Conservation (phyloP, 1,140 invertebrate genomes). For the Micrasema longulum region DNA sequence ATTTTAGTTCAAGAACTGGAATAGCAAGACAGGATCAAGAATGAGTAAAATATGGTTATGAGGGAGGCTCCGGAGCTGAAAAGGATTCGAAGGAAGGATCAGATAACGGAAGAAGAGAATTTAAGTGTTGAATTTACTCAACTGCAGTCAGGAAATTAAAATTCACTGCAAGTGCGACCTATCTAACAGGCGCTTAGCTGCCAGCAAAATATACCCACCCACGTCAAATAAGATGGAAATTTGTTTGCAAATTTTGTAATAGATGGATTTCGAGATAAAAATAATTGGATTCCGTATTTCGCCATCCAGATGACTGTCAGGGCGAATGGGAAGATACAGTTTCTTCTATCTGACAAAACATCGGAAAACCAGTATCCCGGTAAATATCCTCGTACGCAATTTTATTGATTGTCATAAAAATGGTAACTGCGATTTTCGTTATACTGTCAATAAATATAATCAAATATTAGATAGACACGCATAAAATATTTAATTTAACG, state of each 20-base stretch:
- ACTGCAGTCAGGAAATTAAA: conserved; percentile 55
- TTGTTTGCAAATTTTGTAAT: background rate
- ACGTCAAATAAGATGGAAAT: no score
- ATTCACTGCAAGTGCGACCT: conserved; percentile 35
- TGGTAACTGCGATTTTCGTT: no score
- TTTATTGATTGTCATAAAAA: no score
- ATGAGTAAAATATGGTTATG: background rate
- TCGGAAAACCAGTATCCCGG: no score
- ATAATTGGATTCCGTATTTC: conserved; percentile 3
- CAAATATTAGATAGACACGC: no score
- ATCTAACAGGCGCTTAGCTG: background rate
- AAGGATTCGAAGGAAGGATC: conserved; percentile 13
- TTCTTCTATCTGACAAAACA: no score
- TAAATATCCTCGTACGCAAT: no score
- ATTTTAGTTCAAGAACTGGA: background rate
- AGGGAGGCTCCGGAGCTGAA: conserved; percentile 1
- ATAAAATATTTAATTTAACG: no score
- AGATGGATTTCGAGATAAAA: background rate
- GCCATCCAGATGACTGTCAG: no score
- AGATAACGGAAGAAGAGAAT: conserved; percentile 37
- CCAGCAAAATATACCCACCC: no score
- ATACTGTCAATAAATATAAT: no score
- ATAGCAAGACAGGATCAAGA: background rate
- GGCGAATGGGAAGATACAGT: no score
- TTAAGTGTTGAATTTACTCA: conserved; percentile 54